phyloP scores from a whole-genome alignment of 2,113 vertebrate species.

The Esox niger region DNA sequence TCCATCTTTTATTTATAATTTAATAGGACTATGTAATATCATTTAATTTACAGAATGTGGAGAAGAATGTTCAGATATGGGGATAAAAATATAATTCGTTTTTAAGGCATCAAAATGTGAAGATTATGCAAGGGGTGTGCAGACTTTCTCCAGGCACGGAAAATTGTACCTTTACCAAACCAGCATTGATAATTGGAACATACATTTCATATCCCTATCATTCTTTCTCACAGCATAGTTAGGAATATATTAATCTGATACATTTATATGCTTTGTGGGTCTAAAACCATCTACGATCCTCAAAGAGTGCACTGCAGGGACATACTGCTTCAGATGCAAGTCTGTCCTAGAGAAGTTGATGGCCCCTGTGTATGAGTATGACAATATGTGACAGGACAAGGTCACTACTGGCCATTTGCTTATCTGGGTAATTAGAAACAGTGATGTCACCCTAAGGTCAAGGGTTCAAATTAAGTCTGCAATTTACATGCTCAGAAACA shows the following conservation, averaged over 20 bases:
- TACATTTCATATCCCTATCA: no score
- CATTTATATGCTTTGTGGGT: not conserved
- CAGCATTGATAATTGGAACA: no score
- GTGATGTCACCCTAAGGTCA: conserved; percentile 5
- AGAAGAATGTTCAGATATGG: no score
- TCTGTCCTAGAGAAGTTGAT: not conserved
- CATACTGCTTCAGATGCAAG: not conserved
- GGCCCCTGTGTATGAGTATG: conserved; percentile 18
- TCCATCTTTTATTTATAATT: no score
- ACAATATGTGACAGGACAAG: conserved; percentile 50
- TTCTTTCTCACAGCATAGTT: not conserved
- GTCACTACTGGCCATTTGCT: conserved; percentile 37
- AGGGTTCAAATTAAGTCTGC: conserved; percentile 10
- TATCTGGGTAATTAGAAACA: conserved; percentile 35
- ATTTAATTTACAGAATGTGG: no score
- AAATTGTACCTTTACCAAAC: no score
- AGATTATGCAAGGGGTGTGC: no score
- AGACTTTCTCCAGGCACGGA: no score
- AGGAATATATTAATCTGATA: not conserved
- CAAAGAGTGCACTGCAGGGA: conserved; percentile 1
- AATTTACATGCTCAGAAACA: no score
- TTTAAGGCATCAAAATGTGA: no score
- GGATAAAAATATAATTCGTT: no score
- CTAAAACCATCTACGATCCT: not conserved
- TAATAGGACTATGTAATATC: no score